Percentiles rank a stretch among this genome's conserved stretches.
phyloP scores from a whole-genome alignment of 1,140 invertebrate genomes.

The Pseudomyrmex sp. region DNA sequence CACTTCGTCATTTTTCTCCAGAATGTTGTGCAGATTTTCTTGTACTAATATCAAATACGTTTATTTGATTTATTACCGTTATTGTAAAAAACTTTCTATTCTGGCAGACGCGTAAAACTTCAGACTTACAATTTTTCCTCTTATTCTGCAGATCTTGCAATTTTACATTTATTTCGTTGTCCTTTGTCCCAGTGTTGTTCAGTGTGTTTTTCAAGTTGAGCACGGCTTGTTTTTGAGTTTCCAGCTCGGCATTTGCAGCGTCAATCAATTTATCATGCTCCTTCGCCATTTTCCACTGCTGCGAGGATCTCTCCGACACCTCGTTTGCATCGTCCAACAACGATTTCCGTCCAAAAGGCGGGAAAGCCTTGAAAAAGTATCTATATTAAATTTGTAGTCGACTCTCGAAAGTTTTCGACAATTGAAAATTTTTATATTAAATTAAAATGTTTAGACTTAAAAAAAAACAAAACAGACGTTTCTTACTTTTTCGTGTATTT shows the following conservation, averaged over 20 bases:
- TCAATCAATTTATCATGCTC: constrained; percentile 76
- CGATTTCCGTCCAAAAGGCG: constrained; percentile 78
- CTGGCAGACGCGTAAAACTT: too few species aligned
- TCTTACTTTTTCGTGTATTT: constrained; percentile 86
- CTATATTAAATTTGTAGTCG: constrained; percentile 20
- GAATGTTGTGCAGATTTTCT: constrained; percentile 70
- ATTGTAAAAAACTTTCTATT: neutral
- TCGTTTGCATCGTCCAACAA: constrained; percentile 82
- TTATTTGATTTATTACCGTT: neutral
- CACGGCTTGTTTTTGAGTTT: constrained; percentile 84
- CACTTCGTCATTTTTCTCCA: constrained; percentile 71
- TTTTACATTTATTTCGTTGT: constrained; percentile 85
- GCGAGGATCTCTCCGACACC: constrained; percentile 82
- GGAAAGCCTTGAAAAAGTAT: constrained; percentile 71
- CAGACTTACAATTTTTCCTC: constrained; percentile 75
- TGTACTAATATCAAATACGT: constrained; percentile 69
- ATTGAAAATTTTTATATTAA: neutral
- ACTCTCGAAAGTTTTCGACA: neutral
- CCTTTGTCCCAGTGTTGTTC: constrained; percentile 85
- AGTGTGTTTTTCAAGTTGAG: constrained; percentile 84
- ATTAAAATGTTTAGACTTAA: neutral
- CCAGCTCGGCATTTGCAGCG: constrained; percentile 75
- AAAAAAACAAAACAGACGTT: neutral
- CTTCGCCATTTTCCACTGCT: constrained; percentile 82
- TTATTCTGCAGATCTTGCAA: constrained; percentile 81